Conservation (phyloP, 2,113 vertebrate genomes). For the Misgurnus anguillicaudatus region DNA sequence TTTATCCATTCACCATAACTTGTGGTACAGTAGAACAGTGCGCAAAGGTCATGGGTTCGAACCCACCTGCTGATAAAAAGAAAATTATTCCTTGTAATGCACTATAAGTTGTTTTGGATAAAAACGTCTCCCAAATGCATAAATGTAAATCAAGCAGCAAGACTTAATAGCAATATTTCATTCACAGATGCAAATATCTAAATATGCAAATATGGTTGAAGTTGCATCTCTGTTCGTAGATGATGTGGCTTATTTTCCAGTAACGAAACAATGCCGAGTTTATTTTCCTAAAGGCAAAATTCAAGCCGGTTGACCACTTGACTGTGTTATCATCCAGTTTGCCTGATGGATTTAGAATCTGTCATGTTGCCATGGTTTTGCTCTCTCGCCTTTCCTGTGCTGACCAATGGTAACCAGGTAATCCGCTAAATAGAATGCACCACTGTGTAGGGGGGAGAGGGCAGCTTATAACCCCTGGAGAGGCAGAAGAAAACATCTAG, state of each 20-base stretch:
- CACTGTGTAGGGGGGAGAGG: constrained; percentile 60
- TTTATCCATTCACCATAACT: neutral
- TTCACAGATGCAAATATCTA: neutral
- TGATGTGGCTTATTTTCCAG: neutral
- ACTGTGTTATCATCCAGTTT: constrained; percentile 59
- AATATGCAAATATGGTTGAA: too few relatives aligned
- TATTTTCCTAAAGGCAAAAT: neutral
- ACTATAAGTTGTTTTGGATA: too few relatives aligned
- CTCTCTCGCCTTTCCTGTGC: constrained; percentile 72
- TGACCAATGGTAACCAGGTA: constrained; percentile 76
- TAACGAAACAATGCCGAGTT: neutral
- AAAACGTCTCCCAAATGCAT: too few relatives aligned
- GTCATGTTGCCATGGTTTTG: constrained; percentile 75
- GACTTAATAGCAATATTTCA: neutral
- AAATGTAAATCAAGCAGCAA: neutral
- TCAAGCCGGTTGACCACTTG: constrained; percentile 40
- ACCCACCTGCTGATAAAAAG: too few relatives aligned
- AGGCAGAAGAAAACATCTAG: constrained; percentile 46
- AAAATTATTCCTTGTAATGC: too few relatives aligned
- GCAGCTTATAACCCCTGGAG: constrained; percentile 65
- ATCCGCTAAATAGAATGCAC: constrained; percentile 73
- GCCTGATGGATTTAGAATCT: constrained; percentile 68
- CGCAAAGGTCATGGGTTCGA: too few relatives aligned
- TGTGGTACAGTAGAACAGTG: neutral
- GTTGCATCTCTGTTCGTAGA: too few relatives aligned